These are phyloP conservation scores for Drosophila parthenogenetica DNA, from an alignment of 2,888 invertebrate species.

Conservation along the genomic window DNA sequence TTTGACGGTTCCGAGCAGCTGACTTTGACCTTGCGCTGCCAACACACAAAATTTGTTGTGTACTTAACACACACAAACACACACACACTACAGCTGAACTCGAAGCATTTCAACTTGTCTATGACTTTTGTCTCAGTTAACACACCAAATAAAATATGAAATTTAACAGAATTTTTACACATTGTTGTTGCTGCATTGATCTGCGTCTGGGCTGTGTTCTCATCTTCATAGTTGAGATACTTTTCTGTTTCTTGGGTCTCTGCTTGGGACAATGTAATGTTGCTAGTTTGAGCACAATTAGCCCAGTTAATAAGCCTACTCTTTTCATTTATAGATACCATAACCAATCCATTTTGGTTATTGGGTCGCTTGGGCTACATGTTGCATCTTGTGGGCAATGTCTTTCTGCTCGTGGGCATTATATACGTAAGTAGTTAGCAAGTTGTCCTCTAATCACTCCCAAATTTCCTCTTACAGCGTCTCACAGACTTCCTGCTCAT, in stretches of 20 bases:
- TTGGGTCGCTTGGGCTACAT: conserved; percentile 35
- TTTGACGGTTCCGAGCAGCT: conserved; percentile 71
- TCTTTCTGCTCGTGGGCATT: conserved; percentile 40
- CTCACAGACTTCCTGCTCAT: conserved; percentile 20
- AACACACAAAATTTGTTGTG: conserved; percentile 16
- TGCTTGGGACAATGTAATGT: conserved; percentile 51
- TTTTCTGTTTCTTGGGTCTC: conserved; percentile 28
- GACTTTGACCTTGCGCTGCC: conserved; percentile 75
- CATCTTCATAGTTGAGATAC: conserved; percentile 30
- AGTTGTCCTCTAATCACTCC: neutral
- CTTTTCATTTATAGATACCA: neutral
- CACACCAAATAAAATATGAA: neutral
- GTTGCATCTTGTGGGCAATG: conserved; percentile 41
- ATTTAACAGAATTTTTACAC: neutral
- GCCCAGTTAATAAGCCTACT: neutral
- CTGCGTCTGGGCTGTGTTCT: conserved; percentile 47
- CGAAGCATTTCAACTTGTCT: conserved; percentile 34
- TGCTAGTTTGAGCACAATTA: neutral
- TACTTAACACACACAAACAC: conserved; percentile 29
- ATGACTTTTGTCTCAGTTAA: conserved; percentile 35
- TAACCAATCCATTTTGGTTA: neutral
- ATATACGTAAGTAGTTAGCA: conserved; percentile 27
- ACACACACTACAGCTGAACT: neutral
- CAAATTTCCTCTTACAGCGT: conserved; percentile 27
- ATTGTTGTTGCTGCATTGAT: conserved; percentile 49